Base-by-base conservation (phyloP, 2,888 invertebrate species). In the Coelopa pilipes region DNA sequence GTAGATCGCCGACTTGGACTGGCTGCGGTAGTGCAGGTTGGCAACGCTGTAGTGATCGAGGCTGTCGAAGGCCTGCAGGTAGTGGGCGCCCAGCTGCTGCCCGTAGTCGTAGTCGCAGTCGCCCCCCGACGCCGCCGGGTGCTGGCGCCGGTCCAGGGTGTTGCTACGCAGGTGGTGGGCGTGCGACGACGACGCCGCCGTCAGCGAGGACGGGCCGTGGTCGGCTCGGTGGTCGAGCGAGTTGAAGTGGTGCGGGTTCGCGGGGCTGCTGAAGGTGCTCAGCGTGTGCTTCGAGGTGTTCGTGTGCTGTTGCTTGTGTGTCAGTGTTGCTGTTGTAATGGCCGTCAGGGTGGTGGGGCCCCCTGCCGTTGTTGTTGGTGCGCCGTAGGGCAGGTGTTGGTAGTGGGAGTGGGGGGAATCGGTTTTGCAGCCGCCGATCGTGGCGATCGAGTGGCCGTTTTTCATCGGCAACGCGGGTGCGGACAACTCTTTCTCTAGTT, bases 1-100 rank as follows among this genome's bases (percentile, higher is more conserved):
- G 76, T 86, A 85, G 57, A 86, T 86, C 74, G 86, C 85, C 17
- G 85, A 84, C 76, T 86, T 86, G 4, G 86, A 86, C 55, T 85
- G 86, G 67, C 84, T 85, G 77, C 85, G 85, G 79, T 82, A 81
- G 34, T 82, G 83, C 70, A 83, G 77, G 74, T 81, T 86, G 75
- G 85, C 84, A 73, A 85, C 85, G 76, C 84, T 84, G 46, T 85
- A 86, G 50, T 83, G 85, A 76, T 86, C 86, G 21, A 86, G 78
- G 63, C 84, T 84, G 57, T 86, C 86, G 62, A 86, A 85, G 0
- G 86, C 83, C 77, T 86, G 86, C 74, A 86, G 75, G 77, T 85
- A 86, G 72, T 85, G 85, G 12, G 86, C 83, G 77, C 83, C 85
- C 34, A 34, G 34, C 34, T 34, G 34, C 11, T n/a, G 59, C 17